A percentile compares a stretch with the other conserved stretches of the same genome.
These are phyloP conservation scores for Cyrtonyx montezumae DNA, from an alignment of 2,113 vertebrate species.

Conservation along the genomic window DNA sequence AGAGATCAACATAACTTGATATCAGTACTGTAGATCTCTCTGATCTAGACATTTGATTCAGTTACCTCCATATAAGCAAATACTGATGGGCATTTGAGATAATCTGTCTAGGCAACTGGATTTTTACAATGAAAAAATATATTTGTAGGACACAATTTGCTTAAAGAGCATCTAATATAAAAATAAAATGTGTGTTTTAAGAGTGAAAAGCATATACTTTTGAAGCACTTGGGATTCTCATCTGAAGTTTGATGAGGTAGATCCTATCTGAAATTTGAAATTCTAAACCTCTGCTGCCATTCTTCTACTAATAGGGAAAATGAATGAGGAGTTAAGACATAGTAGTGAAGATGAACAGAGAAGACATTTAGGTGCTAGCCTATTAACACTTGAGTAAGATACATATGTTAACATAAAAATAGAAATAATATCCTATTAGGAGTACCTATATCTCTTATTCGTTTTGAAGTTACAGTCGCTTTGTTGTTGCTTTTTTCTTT, in stretches of 20 bases:
- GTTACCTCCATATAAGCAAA: background rate
- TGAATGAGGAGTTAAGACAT: background rate
- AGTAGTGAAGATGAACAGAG: background rate
- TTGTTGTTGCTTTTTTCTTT: background rate
- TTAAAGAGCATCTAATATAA: background rate
- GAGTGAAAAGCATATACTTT: background rate
- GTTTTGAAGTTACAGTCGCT: fast-evolving
- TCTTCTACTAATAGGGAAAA: background rate
- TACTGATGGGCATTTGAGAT: background rate
- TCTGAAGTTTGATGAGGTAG: too few relatives aligned
- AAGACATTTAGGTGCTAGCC: background rate
- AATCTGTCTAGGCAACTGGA: background rate
- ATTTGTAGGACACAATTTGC: background rate
- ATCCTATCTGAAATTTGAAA: too few relatives aligned
- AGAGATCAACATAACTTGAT: background rate
- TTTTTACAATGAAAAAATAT: background rate
- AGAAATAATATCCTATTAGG: background rate
- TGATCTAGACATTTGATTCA: background rate
- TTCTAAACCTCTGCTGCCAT: background rate
- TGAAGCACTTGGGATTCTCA: background rate
- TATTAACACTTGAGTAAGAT: background rate
- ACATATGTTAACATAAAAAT: background rate
- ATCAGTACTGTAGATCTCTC: background rate
- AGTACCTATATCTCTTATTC: fast-evolving
- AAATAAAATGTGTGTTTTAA: background rate